Base-by-base conservation (phyloP, 2,888 invertebrate species). In the Tolmerus cingulatus region DNA sequence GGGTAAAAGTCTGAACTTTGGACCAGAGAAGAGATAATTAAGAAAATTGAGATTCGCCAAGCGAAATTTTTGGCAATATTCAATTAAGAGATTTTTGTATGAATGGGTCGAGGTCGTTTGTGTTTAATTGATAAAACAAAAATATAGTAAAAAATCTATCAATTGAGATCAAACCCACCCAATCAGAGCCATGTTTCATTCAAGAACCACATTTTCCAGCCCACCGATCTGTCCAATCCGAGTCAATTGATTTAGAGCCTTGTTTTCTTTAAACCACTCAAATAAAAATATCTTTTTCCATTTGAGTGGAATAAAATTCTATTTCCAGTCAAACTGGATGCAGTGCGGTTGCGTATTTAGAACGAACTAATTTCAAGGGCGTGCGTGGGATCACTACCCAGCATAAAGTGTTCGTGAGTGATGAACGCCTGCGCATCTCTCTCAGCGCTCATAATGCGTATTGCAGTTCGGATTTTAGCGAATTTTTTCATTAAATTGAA, bases 371-470 rank as follows among this genome's bases (percentile, higher is more conserved):
- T 14, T 66, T 66, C 66, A 66, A 66, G 66, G 27, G 66, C 66
- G 66, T 66, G 66, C 23, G 66, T 66, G 66, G 66, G 66, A 66
- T 66, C 27, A 19, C 27, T 23, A 66, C 66, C 23, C 66, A 66
- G 77, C 77, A 40, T 30, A 77, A 77, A 77, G 77, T 77, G 77
- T 19, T 40, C 37, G 77, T 77, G 30, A 77, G 7, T 77, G 77
- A 77, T 77, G 40, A 77, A 77, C 77, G 77, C 77, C 77, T 34
- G 77, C 77, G 77, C 34, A 40, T 77, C 77, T 40, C 40, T 37
- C 74, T 30, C n/a, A 14, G 77, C 30, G 12, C 40, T 74, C n/a
- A 27, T n/a, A n/a, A n/a, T 8, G 37, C 37, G 40, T 40, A 77
- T 40, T 77, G 40, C 77, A 30, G 8, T 66, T 66, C 27, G 12